Base-by-base conservation (phyloP, 2,888 invertebrate genomes). In the Rhagonycha lutea region DNA sequence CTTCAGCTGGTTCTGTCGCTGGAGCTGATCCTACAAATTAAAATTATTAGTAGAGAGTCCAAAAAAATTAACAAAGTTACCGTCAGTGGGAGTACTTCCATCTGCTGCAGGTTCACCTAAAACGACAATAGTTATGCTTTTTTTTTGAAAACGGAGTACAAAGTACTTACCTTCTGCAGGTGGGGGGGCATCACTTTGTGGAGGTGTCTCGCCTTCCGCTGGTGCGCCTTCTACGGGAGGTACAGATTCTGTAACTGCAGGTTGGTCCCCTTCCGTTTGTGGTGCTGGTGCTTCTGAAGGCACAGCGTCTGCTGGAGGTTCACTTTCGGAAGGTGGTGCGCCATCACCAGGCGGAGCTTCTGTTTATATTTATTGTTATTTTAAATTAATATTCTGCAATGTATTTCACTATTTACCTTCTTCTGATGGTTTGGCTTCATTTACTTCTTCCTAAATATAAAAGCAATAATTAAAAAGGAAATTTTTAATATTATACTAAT, bases 221-320 rank as follows among this genome's bases (percentile, higher is more conserved):
- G 29, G 65, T 12, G 5, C 69, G 77, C 62, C 70, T 14, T 81
- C 82, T 14, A 84, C 80, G 32, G 80, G 72, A 67, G 86, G 83
- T 67, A 83, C 80, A n/a, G 47, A 0, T 32, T 32, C 32, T 5
- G 32, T 32, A 32, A 32, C 32, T 8, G 85, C 85, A 8, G 86
- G 83, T 18, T 85, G 82, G 18, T 84, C 83, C 5, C 83, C 86
- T 75, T 86, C 85, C 12, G 84, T 83, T 7, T 83, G 86, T 75
- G 86, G 85, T n/a, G 84, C 80, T 26, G 86, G 84, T 62, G 86
- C 85, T n/a, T 83, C 80, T 23, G 86, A 83, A 61, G 86, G 84
- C 14, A 84, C 85, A 10, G 82, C 85, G 75, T 84, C 83, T 29
- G 78, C 72, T 28, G 80, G 75, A 62, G 75, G 73, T 26, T 18